Evolutionary conservation across 2,797 vertebrate species (phyloP), one percentile per base, ranked within the genome.

Genomic region (Cossypha heuglini): DNA sequence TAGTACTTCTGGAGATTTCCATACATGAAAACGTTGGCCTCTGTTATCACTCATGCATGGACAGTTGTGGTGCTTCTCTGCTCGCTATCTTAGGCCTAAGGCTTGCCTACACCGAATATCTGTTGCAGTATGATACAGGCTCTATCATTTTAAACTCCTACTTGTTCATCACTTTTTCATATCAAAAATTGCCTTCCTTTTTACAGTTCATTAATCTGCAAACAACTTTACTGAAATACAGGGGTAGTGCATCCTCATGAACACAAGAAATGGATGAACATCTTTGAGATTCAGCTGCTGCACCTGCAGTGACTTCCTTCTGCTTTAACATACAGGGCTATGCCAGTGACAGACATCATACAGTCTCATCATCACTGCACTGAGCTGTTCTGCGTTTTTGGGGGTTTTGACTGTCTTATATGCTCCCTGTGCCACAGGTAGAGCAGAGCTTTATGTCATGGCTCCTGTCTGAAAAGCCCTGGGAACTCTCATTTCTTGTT

Each of bases 1-100:
- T 94, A 90, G 83, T 84, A 94, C 95, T 93, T 96, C 95, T 82
- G 90, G 46, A 88, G 54, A 89, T 72, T 86, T 93, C 82, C 55
- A 59, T 82, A 69, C 58, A 74, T 92, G 91, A 95, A 93, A 94
- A 90, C 11, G 38, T 90, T 16, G 25, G 71, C 54, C 80, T 91
- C 52, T 3, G 15, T 84, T 84, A 87, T 88, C 83, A 69, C 40
- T 76, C n/a, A 61, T 16, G 20, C 63, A 79, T 67, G 69, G 46
- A 76, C 75, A 82, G 62, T 35, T 85, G 40, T 2, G 1, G 37
- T 7, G 1, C 67, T 91, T 57, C 59, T 37, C 61, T 85, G 38
- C 66, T 91, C 14, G 5, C 29, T 88, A 1, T 59, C 51, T 87
- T 46, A 80, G 78, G 71, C 59, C 66, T 38, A 62, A 93, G 66